Evolutionary conservation across 1,140 invertebrate species (phyloP).

Genomic region (Achatina immaculata): DNA sequence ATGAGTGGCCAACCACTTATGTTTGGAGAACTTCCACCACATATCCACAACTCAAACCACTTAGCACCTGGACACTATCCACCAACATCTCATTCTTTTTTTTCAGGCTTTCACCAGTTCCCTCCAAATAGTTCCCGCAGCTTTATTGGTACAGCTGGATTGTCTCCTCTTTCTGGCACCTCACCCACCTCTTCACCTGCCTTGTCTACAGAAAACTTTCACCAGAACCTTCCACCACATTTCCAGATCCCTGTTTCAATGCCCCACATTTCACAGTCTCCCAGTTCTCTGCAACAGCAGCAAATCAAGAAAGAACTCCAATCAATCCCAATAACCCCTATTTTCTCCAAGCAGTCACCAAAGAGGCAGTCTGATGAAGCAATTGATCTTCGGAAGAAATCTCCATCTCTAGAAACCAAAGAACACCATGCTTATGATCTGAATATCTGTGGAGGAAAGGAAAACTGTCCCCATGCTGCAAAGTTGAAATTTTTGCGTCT

Average conservation of each 20-base stretch:
- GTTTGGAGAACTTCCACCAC: constrained; percentile 29
- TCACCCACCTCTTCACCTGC: constrained; percentile 6
- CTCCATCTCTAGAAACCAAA: constrained; percentile 38
- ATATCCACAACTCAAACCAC: not conserved
- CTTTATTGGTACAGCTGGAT: not conserved
- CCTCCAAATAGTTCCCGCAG: constrained; percentile 6
- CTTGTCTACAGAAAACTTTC: constrained; percentile 31
- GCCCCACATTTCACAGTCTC: constrained; percentile 9
- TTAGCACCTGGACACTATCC: not conserved
- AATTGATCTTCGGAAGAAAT: constrained; percentile 38
- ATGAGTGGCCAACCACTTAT: constrained; percentile 28
- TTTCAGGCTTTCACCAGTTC: constrained; percentile 25
- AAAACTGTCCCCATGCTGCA: constrained; percentile 57
- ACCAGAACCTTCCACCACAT: constrained; percentile 35
- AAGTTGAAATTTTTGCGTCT: constrained; percentile 63
- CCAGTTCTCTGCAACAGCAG: not conserved
- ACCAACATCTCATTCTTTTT: not conserved
- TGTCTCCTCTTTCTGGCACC: constrained; percentile 6
- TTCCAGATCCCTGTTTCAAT: constrained; percentile 5
- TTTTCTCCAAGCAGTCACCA: constrained; percentile 27
- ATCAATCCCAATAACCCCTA: constrained; percentile 32
- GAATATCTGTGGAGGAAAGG: constrained; percentile 19
- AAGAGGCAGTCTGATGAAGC: constrained; percentile 39
- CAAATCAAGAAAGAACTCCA: constrained; percentile 33
- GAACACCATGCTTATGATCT: constrained; percentile 31